Evolutionary conservation across 2,797 vertebrate genomes (phyloP).

Genomic region (Mormyrops attenuatus): DNA sequence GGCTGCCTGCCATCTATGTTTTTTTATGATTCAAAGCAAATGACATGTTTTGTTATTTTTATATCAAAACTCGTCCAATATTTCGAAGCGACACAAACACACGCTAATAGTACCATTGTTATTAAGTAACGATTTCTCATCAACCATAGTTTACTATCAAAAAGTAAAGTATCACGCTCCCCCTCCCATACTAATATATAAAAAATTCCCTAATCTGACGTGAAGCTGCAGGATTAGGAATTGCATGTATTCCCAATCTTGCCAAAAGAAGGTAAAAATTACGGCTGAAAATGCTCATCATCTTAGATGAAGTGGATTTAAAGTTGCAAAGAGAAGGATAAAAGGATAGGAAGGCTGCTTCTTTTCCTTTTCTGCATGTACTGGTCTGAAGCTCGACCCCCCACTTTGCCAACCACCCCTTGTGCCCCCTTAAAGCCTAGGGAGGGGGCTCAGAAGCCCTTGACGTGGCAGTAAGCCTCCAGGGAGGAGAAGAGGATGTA

Average conservation of each 20-base stretch:
- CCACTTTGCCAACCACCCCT: background rate
- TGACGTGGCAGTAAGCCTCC: conserved; percentile 94
- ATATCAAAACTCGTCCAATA: background rate
- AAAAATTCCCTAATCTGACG: background rate
- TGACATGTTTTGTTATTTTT: background rate
- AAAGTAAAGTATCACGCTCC: background rate
- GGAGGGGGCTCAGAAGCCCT: conserved; percentile 51
- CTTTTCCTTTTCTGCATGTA: background rate
- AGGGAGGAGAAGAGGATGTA: conserved; percentile 95
- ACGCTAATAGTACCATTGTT: background rate
- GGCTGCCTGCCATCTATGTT: background rate
- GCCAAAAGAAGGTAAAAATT: background rate
- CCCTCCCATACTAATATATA: background rate
- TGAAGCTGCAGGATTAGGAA: background rate
- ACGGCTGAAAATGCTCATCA: background rate
- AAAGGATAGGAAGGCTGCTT: background rate
- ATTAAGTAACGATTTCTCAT: background rate
- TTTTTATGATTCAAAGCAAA: background rate
- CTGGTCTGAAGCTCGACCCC: background rate
- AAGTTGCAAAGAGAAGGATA: background rate
- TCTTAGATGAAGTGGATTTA: background rate
- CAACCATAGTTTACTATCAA: background rate
- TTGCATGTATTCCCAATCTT: background rate
- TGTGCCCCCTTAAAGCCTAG: background rate
- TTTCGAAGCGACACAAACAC: background rate